Evolutionary conservation across 2,888 invertebrate species (phyloP).

Genomic region (Parnassius smintheus): DNA sequence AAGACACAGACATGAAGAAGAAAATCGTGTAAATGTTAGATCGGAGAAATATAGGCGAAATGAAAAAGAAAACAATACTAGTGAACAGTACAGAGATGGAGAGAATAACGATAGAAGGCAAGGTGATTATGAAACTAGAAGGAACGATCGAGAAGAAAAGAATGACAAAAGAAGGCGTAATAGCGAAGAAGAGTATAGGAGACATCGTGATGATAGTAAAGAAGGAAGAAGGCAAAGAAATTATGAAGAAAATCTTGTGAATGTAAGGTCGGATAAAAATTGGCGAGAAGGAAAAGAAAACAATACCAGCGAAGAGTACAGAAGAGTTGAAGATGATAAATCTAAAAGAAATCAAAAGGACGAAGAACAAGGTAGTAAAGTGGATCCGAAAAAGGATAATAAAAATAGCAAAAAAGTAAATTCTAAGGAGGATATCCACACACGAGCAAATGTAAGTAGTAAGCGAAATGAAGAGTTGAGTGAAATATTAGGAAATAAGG

Average conservation of each 20-base stretch:
- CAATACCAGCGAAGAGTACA: slow-evolving; percentile 3
- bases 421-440: not conserved
- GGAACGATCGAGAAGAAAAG: slow-evolving; percentile 24
- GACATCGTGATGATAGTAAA: slow-evolving; percentile 28
- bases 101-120: slow-evolving; percentile 30
- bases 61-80: slow-evolving; percentile 10
- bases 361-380: slow-evolving; percentile 20
- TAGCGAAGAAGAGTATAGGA: slow-evolving; percentile 23
- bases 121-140: slow-evolving; percentile 23
- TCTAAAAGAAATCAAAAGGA: slow-evolving; percentile 14
- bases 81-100: not conserved
- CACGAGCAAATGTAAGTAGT: not conserved
- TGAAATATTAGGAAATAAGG: slow-evolving; percentile 19
- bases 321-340: slow-evolving; percentile 7
- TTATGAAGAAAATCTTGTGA: slow-evolving; percentile 14
- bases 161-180: slow-evolving; percentile 29
- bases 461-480: not conserved
- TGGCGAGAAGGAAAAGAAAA: slow-evolving; percentile 14
- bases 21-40: slow-evolving; percentile 3
- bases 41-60: slow-evolving; percentile 8
- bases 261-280: slow-evolving; percentile 5
- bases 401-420: slow-evolving; percentile 27
- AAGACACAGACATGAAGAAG: slow-evolving; percentile 20
- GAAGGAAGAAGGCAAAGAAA: slow-evolving; percentile 17
- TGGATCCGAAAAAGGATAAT: slow-evolving; percentile 26